These are phyloP conservation scores for Gasterosteus aculeatus DNA, from an alignment of 2,113 vertebrate species.

Conservation along the genomic window DNA sequence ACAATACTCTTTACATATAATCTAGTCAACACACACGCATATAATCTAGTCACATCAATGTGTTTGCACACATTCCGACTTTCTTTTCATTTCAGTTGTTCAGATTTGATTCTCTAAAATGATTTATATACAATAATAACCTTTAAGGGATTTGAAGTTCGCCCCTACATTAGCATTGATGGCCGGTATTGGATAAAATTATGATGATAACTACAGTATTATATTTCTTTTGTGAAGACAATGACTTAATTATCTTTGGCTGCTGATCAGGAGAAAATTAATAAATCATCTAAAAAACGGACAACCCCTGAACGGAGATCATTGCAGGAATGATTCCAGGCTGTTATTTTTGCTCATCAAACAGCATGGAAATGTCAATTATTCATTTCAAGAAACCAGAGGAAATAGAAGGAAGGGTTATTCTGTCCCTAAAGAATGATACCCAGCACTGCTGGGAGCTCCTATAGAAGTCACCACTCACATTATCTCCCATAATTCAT, in stretches of 20 bases:
- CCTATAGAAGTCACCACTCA: constrained; percentile 56
- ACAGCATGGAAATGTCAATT: constrained; percentile 42
- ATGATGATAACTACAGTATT: constrained; percentile 44
- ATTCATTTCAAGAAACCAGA: constrained; percentile 46
- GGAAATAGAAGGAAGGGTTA: constrained; percentile 26
- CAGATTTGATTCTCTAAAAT: constrained; percentile 16
- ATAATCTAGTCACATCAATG: neutral
- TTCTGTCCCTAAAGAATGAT: constrained; percentile 64
- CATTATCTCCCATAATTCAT: constrained; percentile 71
- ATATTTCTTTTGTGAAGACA: constrained; percentile 59
- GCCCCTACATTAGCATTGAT: constrained; percentile 36
- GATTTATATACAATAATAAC: constrained; percentile 19
- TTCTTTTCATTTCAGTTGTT: constrained; percentile 24
- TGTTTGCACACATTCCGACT: constrained; percentile 12
- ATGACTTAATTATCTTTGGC: constrained; percentile 61
- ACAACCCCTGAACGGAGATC: constrained; percentile 61
- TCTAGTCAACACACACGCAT: neutral
- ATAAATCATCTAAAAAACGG: constrained; percentile 59
- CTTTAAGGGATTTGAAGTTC: constrained; percentile 34
- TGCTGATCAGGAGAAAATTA: constrained; percentile 60
- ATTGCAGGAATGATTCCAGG: constrained; percentile 55
- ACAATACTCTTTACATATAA: neutral
- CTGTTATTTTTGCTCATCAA: constrained; percentile 41
- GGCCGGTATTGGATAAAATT: constrained; percentile 57
- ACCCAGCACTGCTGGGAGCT: constrained; percentile 57